phyloP scores from a whole-genome alignment of 2,888 invertebrate genomes.

The Caenorhabditis wallacei region DNA sequence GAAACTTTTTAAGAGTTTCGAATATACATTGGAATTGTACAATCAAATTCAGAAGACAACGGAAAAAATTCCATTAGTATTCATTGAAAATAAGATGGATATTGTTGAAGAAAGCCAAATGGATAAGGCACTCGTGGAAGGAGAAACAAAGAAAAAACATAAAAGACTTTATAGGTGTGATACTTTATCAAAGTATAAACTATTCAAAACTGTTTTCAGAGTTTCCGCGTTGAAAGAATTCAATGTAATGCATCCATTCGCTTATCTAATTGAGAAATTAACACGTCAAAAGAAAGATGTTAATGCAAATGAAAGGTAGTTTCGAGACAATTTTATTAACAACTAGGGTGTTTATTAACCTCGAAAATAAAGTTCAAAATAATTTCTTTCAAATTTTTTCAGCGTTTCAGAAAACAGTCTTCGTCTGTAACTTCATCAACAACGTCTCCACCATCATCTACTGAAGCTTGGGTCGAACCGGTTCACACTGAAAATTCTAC shows the following conservation, averaged over 20 bases:
- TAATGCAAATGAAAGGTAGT: slow-evolving; percentile 57
- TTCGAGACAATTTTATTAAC: background rate
- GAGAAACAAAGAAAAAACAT: slow-evolving; percentile 48
- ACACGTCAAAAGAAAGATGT: slow-evolving; percentile 61
- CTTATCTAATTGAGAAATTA: slow-evolving; percentile 68
- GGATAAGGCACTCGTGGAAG: slow-evolving; percentile 60
- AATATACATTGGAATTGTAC: slow-evolving; percentile 65
- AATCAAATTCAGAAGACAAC: slow-evolving; percentile 49
- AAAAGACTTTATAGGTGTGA: slow-evolving; percentile 65
- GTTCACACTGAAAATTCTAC: background rate
- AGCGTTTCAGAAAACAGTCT: slow-evolving; percentile 64
- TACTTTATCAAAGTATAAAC: too few relatives aligned
- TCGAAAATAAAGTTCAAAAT: background rate
- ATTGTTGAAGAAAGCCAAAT: slow-evolving; percentile 60
- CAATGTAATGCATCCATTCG: slow-evolving; percentile 73
- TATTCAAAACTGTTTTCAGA: too few relatives aligned
- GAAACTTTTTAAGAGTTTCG: slow-evolving; percentile 68
- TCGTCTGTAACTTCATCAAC: slow-evolving; percentile 60
- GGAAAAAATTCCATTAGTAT: slow-evolving; percentile 52
- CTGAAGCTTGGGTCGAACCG: slow-evolving; percentile 63
- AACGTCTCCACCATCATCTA: slow-evolving; percentile 36
- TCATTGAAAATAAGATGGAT: slow-evolving; percentile 72
- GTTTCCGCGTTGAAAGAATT: slow-evolving; percentile 69
- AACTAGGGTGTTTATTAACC: background rate
- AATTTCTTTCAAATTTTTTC: slow-evolving; percentile 33